These are phyloP conservation scores for Orthosia cruda DNA, from an alignment of 2,888 invertebrate genomes.

Conservation along the genomic window DNA sequence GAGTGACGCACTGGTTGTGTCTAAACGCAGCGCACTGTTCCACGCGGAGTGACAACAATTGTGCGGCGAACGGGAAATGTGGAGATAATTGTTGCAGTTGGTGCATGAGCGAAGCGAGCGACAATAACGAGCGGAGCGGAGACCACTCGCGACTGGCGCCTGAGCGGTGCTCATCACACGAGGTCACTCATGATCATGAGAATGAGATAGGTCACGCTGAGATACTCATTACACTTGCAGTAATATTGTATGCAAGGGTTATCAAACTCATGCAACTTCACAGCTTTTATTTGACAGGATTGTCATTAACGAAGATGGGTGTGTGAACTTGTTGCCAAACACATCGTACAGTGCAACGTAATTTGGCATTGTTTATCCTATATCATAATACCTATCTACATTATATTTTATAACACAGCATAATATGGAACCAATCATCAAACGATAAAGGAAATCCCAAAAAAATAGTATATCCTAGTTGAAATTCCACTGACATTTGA, in stretches of 20 bases:
- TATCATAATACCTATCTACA: not conserved
- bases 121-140: slow-evolving; percentile 1
- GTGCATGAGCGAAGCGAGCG: slow-evolving; percentile 3
- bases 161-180: slow-evolving; percentile 5
- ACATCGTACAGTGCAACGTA: not conserved
- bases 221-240: not conserved
- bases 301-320: not conserved
- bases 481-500: slow-evolving; percentile 2
- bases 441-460: not conserved
- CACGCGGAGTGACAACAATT: not conserved
- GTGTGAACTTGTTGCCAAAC: not conserved
- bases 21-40: not conserved
- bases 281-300: not conserved
- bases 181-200: too few relatives aligned
- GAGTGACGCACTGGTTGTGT: not conserved
- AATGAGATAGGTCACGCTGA: not conserved
- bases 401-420: not conserved
- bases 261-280: not conserved
- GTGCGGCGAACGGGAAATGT: not conserved
- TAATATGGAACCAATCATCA: not conserved
- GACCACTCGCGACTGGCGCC: not conserved
- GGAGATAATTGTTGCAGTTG: slow-evolving; percentile 19
- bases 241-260: too few relatives aligned
- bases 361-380: not conserved
- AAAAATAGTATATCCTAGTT: slow-evolving; percentile 2